Percentiles rank a stretch among this genome's conserved stretches.
phyloP scores from a whole-genome alignment of 2,797 vertebrate genomes.

The Pteropus rufus region DNA sequence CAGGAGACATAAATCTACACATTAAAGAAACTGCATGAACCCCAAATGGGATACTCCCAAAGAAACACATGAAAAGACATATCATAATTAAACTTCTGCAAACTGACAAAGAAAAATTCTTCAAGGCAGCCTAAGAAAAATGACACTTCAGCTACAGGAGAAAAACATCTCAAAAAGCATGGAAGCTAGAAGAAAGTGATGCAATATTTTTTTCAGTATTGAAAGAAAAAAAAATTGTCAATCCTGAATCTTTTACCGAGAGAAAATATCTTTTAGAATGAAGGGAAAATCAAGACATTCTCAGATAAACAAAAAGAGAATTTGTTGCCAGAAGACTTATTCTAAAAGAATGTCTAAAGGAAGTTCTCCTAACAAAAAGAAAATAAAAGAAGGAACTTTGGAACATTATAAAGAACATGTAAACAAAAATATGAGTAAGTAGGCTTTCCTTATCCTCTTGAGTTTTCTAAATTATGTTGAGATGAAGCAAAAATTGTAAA shows the following conservation, averaged over 20 bases:
- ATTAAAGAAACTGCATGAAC: not conserved
- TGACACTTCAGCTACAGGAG: not conserved
- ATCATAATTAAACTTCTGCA: not conserved
- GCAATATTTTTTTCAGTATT: not conserved
- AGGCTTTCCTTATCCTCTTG: not conserved
- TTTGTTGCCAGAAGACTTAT: not conserved
- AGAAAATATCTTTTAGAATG: not conserved
- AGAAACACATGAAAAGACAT: not conserved
- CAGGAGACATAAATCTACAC: not conserved
- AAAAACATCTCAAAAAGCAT: not conserved
- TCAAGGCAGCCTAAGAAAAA: not conserved
- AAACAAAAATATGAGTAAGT: not conserved
- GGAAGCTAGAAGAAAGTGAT: not conserved
- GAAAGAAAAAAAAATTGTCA: not conserved
- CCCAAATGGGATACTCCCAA: not conserved
- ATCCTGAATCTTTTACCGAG: not conserved
- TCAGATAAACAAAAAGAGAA: slow-evolving; percentile 14
- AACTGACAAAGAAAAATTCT: not conserved
- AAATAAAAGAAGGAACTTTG: not conserved
- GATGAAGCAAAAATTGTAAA: not conserved
- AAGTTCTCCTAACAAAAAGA: not conserved
- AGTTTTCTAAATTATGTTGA: slow-evolving; percentile 8
- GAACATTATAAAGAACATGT: not conserved
- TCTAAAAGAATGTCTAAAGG: not conserved
- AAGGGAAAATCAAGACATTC: not conserved